Evolutionary conservation across 2,113 vertebrate genomes (phyloP), one percentile per base, ranked within the genome.

Genomic region (Cercopithecus mona): DNA sequence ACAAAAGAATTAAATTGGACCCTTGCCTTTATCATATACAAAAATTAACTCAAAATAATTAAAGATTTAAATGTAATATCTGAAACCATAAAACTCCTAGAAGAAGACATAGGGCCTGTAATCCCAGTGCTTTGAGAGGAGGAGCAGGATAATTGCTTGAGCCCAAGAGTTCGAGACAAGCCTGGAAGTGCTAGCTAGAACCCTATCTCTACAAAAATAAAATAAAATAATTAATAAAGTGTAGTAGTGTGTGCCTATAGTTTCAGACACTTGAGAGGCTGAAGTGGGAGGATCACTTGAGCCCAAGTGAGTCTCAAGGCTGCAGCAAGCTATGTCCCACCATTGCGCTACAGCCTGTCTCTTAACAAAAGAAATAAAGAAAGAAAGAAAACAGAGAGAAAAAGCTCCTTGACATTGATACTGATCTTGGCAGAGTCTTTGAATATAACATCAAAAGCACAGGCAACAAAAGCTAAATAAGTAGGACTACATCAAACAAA

Each of bases 301-400:
- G 61, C 61, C 61, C 61, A 64, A 64, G 61, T 64, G 12, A 30
- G 61, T 64, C 61, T 30, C 61, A 64, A 64, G 61, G 2, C 27
- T 64, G 27, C 61, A 64, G 27, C 61, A 64, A 64, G 61, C 61
- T 64, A 32, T 64, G 27, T 64, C 5, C 0, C 61, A 64, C 61
- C 27, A 32, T 27, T 64, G 61, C 27, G 14, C 27, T 64, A 27
- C 12, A 64, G 27, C 61, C 27, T 64, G 61, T 64, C 12, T 64
- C 27, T 7, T 2, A 20, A 55, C 0, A 7, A 18, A 27, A 61
- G 17, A 55, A 55, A 55, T 0, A 27, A 61, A 5, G 0, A 13
- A 5, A 5, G 23, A 30, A 68, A 66, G 3, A 57, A 84, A 85
- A 48, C 6, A 14, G 35, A 55, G 20, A 35, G 38, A 70, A 78